Conservation (phyloP, 2,888 invertebrate species). For the Girardia tigrina region DNA sequence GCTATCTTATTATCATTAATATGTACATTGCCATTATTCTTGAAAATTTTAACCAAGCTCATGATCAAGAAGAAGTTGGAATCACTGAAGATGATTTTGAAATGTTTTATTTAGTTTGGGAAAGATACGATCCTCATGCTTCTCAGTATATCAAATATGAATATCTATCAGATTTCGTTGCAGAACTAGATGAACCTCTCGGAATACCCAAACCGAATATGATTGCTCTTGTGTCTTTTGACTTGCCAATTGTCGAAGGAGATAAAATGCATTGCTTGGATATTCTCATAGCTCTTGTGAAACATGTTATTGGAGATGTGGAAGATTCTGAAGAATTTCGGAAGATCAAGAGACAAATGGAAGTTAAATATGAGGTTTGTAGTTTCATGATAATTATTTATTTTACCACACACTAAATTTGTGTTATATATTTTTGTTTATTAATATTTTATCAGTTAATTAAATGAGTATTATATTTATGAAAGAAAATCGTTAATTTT, state of each 20-base stretch:
- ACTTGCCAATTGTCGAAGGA: slow-evolving; percentile 81
- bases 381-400: too few species aligned
- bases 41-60: slow-evolving; percentile 90
- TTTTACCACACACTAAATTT: too few species aligned
- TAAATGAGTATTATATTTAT: too few species aligned
- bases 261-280: slow-evolving; percentile 90
- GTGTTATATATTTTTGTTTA: too few species aligned
- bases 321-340: slow-evolving; percentile 61
- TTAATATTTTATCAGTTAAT: too few species aligned
- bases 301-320: slow-evolving; percentile 82
- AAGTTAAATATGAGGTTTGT: slow-evolving; percentile 28
- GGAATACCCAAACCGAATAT: slow-evolving; percentile 87
- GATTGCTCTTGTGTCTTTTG: slow-evolving; percentile 83
- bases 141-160: slow-evolving; percentile 85
- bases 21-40: slow-evolving; percentile 95
- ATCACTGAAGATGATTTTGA: slow-evolving; percentile 91
- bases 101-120: slow-evolving; percentile 83
- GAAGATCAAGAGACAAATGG: slow-evolving; percentile 59
- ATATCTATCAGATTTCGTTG: slow-evolving; percentile 82
- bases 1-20: slow-evolving; percentile 90
- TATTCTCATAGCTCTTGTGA: slow-evolving; percentile 77
- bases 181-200: slow-evolving; percentile 78
- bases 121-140: slow-evolving; percentile 88
- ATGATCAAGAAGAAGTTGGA: slow-evolving; percentile 83
- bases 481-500: too few species aligned